Conservation (phyloP, 2,888 invertebrate species). For the Ernsta delagoae region DNA sequence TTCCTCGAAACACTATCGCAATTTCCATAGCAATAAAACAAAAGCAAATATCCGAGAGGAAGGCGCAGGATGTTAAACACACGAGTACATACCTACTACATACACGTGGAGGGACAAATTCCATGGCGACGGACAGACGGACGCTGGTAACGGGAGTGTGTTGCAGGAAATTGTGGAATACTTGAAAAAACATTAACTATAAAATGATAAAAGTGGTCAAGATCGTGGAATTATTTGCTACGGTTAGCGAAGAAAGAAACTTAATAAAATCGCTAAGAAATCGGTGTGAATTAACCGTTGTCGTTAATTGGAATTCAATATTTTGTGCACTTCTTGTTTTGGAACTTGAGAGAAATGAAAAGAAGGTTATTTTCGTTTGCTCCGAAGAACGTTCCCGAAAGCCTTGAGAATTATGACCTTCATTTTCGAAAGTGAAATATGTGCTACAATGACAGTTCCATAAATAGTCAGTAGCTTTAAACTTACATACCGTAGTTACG, state of each 20-base stretch:
- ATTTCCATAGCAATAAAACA: conserved; percentile 37
- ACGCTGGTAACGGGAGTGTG: conserved; percentile 31
- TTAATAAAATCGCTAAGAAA: background rate
- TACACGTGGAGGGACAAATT: conserved; percentile 48
- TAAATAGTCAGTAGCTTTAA: too few species aligned
- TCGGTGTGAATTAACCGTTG: background rate
- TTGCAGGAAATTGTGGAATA: conserved; percentile 33
- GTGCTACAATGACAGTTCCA: too few species aligned
- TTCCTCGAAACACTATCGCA: conserved; percentile 38
- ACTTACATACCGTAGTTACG: too few species aligned
- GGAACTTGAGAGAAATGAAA: too few species aligned
- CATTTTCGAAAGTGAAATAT: too few species aligned
- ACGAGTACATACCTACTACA: conserved; percentile 17
- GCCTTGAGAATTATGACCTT: too few species aligned
- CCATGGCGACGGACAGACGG: conserved; percentile 29
- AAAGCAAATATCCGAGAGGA: conserved; percentile 52
- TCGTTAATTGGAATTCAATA: too few species aligned
- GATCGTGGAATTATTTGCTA: background rate
- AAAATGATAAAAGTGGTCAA: conserved; percentile 6
- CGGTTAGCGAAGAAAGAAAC: background rate
- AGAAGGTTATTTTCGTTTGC: too few species aligned
- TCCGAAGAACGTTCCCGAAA: too few species aligned
- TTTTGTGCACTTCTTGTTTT: too few species aligned
- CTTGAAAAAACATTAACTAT: conserved; percentile 27
- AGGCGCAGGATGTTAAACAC: conserved; percentile 45